phyloP scores from a whole-genome alignment of 2,113 vertebrate genomes.

The Calonectris borealis region DNA sequence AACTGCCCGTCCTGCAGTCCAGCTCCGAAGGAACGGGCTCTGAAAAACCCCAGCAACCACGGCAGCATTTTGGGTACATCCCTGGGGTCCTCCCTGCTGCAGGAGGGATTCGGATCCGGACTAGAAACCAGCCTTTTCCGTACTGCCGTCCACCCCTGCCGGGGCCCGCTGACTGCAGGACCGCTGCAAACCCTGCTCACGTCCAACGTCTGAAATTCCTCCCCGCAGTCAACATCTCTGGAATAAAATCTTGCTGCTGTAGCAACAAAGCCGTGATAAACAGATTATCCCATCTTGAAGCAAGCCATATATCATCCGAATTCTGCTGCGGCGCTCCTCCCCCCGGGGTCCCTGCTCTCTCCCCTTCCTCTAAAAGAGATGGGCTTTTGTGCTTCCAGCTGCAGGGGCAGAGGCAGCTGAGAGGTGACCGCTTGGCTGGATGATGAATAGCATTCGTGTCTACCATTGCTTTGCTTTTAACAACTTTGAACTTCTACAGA shows the following conservation, averaged over 20 bases:
- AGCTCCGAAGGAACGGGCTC: background rate
- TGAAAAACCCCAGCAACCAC: background rate
- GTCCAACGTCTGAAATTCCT: background rate
- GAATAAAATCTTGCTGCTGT: background rate
- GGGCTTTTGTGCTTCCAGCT: background rate
- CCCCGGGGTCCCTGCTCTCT: background rate
- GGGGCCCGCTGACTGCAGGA: background rate
- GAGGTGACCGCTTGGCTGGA: rapidly evolving
- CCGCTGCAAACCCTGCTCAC: background rate
- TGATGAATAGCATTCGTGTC: rapidly evolving
- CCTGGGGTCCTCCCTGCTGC: background rate
- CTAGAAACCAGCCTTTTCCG: background rate
- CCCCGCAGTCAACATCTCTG: background rate
- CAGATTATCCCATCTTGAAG: background rate
- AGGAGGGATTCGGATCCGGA: no score
- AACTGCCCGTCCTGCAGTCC: background rate
- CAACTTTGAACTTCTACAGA: background rate
- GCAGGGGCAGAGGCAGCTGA: no score
- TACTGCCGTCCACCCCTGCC: no score
- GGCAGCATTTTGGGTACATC: no score
- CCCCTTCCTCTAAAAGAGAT: no score
- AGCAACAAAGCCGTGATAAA: background rate
- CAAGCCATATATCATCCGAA: background rate
- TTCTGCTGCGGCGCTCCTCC: background rate
- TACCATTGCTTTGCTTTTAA: background rate